Evolutionary conservation across 2,797 vertebrate genomes (phyloP).

Genomic region (Ceryle rudis): DNA sequence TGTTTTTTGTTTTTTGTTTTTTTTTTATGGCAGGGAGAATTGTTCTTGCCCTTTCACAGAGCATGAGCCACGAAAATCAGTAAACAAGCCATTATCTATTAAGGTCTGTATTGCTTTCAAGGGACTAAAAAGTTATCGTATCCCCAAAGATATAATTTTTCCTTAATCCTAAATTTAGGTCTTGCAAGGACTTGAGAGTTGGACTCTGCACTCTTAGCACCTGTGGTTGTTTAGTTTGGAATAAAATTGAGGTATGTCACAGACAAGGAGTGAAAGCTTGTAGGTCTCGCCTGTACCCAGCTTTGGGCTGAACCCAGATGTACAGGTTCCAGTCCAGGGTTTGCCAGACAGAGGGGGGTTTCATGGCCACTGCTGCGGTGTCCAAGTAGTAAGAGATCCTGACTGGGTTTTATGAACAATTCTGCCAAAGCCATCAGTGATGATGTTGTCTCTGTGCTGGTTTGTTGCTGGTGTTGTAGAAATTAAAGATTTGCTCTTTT

Average conservation of each 20-base stretch:
- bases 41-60: background rate
- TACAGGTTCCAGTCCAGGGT: background rate
- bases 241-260: background rate
- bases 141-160: background rate
- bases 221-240: background rate
- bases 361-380: background rate
- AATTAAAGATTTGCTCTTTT: background rate
- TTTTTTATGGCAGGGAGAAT: background rate
- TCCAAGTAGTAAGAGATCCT: background rate
- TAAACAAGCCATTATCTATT: background rate
- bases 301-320: background rate
- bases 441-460: rapidly evolving
- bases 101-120: background rate
- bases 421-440: background rate
- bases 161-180: background rate
- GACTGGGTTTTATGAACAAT: background rate
- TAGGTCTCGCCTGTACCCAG: background rate
- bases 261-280: background rate
- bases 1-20: no score
- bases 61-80: background rate
- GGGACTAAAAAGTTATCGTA: background rate
- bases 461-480: background rate
- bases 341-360: background rate
- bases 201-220: background rate
- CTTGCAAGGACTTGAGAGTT: background rate